Percentiles rank a stretch among this genome's conserved stretches.
These are phyloP conservation scores for Spheniscus humboldti DNA, from an alignment of 2,797 vertebrate species.

Conservation along the genomic window DNA sequence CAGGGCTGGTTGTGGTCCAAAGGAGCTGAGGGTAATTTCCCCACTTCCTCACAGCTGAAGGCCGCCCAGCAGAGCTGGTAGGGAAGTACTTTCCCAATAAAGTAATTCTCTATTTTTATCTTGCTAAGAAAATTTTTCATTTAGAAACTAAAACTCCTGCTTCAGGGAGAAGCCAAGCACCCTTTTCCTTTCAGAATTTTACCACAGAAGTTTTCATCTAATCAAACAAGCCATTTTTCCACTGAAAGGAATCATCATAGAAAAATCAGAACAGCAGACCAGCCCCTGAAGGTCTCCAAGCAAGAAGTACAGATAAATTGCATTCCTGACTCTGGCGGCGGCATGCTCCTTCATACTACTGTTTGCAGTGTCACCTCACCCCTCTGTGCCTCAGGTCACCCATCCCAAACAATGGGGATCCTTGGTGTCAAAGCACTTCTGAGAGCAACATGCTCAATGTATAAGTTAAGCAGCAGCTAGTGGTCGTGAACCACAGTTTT, in stretches of 20 bases:
- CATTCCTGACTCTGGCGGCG: not conserved
- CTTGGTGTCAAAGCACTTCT: not conserved
- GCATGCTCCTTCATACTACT: not conserved
- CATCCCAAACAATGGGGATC: not conserved
- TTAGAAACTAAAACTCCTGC: not conserved
- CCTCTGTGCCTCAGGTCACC: not conserved
- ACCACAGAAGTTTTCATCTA: not conserved
- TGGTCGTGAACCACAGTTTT: not conserved
- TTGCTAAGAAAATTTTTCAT: not conserved
- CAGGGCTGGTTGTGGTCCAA: not conserved
- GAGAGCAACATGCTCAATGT: not conserved
- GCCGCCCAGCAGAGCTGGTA: not conserved
- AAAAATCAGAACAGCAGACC: not conserved
- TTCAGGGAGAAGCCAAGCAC: not conserved
- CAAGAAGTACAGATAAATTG: not conserved
- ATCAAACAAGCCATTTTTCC: not conserved
- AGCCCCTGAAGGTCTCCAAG: not conserved
- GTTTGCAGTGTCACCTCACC: not conserved
- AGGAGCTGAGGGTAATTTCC: not conserved
- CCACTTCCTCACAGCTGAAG: not conserved
- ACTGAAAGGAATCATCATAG: not conserved
- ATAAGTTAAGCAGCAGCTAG: not conserved
- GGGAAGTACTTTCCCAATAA: constrained; percentile 25
- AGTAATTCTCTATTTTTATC: constrained; percentile 47
- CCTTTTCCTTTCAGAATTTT: not conserved